A percentile compares a stretch with the other conserved stretches of the same genome.
Evolutionary conservation across 2,888 invertebrate species (phyloP).

Genomic region (Nomada fabriciana): DNA sequence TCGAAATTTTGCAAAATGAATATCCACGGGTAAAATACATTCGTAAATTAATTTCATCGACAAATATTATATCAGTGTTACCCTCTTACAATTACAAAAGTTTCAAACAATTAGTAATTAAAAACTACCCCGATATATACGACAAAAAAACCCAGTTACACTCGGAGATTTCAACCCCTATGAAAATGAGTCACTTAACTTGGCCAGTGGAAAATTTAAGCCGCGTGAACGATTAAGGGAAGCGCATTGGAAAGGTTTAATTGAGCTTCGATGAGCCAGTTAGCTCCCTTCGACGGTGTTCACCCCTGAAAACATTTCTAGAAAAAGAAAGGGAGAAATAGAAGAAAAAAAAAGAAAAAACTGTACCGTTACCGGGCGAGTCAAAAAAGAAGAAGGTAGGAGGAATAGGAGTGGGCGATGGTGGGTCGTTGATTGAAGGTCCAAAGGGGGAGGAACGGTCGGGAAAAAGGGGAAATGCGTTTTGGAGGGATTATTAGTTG

Average conservation of each 20-base stretch:
- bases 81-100: no score
- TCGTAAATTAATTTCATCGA: neutral
- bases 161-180: neutral
- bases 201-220: constrained; percentile 17
- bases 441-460: neutral
- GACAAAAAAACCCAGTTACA: no score
- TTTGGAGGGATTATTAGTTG: constrained; percentile 46
- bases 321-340: neutral
- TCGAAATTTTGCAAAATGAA: neutral
- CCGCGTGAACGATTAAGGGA: constrained; percentile 15
- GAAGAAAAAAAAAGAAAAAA: neutral
- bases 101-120: no score
- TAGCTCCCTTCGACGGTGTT: constrained; percentile 16
- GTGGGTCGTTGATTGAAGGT: constrained; percentile 6
- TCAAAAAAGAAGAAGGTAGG: neutral
- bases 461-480: neutral
- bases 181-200: constrained; percentile 14
- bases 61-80: no score
- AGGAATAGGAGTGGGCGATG: neutral
- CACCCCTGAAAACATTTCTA: neutral
- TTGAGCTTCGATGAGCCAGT: constrained; percentile 45
- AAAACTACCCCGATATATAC: no score
- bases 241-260: constrained; percentile 35
- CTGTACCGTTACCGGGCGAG: neutral
- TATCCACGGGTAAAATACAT: neutral